Evolutionary conservation across 2,113 vertebrate genomes (phyloP), one percentile per base, ranked within the genome.

Genomic region (Laterallus jamaicensis): DNA sequence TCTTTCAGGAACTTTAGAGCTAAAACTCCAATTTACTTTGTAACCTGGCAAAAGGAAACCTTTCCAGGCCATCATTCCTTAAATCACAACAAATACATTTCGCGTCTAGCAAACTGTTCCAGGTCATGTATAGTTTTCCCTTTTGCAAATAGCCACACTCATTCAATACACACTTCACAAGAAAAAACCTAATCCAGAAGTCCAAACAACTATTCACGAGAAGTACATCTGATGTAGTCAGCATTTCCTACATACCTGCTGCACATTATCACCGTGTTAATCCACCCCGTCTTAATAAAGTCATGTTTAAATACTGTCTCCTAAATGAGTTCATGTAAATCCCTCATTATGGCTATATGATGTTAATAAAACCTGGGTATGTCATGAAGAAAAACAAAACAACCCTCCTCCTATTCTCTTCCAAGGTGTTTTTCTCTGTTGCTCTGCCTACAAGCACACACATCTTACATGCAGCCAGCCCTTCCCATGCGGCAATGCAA

Each of bases 401-500:
- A 24, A 11, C 5, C 9, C 29, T 29, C 15, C 50, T 2, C 15
- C 32, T 56, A 1, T 78, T 75, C 12, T 52, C 26, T 68, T 86
- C n/a, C 1, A 0, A 54, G 86, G 92, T 22, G 26, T 9, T 81
- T 96, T 95, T 75, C 88, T 75, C 70, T 92, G 73, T 52, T 80
- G 24, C 12, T 88, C 82, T 86, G 58, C 76, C 86, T 82, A 56
- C 32, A 86, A 82, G 89, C 37, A 63, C 44, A 50, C 22, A 25
- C 49, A 64, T 79, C 92, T 82, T 66, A 83, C 73, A 73, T 49
- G 52, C 68, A 82, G 55, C 14, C 93, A 66, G 88, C 91, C 95
- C 74, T 91, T 95, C 92, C 93, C 86, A 58, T 56, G 74, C 86
- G 63, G 75, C 79, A 94, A 71, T 58, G 69, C 78, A 88, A 97